Percentiles rank a stretch among this genome's conserved stretches.
These are phyloP conservation scores for Drosophila burlai DNA, from an alignment of 1,140 invertebrate species.

Conservation along the genomic window DNA sequence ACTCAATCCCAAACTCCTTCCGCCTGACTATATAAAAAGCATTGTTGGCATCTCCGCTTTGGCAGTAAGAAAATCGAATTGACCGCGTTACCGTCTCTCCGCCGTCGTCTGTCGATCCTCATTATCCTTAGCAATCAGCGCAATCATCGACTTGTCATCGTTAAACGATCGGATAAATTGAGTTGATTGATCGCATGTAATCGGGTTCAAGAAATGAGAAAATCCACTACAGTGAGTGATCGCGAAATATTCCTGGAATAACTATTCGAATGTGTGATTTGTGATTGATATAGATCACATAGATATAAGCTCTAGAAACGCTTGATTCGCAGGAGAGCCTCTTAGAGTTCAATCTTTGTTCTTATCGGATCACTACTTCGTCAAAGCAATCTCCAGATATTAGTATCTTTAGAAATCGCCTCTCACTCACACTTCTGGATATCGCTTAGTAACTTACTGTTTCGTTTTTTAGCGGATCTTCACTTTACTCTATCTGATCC, in stretches of 20 bases:
- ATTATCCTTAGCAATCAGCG: constrained; percentile 12
- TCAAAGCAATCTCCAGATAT: neutral
- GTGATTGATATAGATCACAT: neutral
- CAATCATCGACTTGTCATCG: constrained; percentile 5
- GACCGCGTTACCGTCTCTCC: constrained; percentile 66
- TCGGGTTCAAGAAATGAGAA: constrained; percentile 32
- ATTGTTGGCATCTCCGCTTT: constrained; percentile 62
- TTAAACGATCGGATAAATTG: constrained; percentile 43
- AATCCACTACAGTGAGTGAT: constrained; percentile 52
- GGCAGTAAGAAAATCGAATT: constrained; percentile 71
- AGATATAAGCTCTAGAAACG: neutral
- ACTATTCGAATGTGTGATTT: constrained; percentile 6
- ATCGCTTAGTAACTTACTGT: constrained; percentile 28
- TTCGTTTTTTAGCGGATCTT: neutral
- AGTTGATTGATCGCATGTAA: constrained; percentile 43
- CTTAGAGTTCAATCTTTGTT: constrained; percentile 18
- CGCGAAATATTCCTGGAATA: neutral
- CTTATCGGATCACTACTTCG: neutral
- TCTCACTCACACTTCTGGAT: no score
- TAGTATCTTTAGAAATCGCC: neutral
- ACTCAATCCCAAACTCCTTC: constrained; percentile 69
- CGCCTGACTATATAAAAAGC: constrained; percentile 79
- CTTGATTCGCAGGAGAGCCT: neutral
- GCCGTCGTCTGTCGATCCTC: constrained; percentile 16
- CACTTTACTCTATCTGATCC: constrained; percentile 4